A percentile compares a stretch with the other conserved stretches of the same genome.
Conservation (phyloP, 1,140 invertebrate genomes). For the Pseudoatta argentina region DNA sequence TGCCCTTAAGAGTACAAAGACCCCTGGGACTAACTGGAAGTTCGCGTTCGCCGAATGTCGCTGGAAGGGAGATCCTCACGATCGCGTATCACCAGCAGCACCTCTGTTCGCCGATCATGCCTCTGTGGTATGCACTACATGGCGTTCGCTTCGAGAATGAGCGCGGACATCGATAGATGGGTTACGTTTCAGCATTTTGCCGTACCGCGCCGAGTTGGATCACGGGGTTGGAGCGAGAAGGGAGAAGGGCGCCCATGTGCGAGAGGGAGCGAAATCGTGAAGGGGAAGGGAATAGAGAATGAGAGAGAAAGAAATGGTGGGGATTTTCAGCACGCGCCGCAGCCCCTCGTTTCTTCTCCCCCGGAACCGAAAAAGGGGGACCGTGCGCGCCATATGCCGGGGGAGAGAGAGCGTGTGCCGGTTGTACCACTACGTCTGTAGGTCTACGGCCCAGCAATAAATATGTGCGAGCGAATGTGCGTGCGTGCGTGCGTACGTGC, state of each 20-base stretch:
- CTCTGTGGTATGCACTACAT: slow-evolving; percentile 83
- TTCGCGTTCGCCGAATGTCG: slow-evolving; percentile 19
- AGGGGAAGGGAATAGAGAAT: slow-evolving; percentile 40
- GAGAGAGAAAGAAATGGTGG: slow-evolving; percentile 73
- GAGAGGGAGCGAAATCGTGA: slow-evolving; percentile 41
- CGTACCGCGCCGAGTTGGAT: slow-evolving; percentile 52
- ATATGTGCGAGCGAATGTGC: slow-evolving; percentile 32
- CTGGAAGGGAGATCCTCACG: slow-evolving; percentile 25
- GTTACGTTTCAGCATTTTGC: slow-evolving; percentile 82
- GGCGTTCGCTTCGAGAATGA: slow-evolving; percentile 85
- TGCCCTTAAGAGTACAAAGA: slow-evolving; percentile 9
- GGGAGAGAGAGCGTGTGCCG: slow-evolving; percentile 77
- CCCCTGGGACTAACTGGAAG: background rate
- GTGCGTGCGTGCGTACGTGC: slow-evolving; percentile 20
- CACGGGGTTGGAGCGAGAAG: slow-evolving; percentile 47
- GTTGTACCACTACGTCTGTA: slow-evolving; percentile 68
- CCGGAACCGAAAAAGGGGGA: slow-evolving; percentile 79
- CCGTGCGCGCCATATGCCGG: slow-evolving; percentile 81
- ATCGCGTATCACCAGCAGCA: slow-evolving; percentile 37
- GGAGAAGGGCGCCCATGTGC: slow-evolving; percentile 51
- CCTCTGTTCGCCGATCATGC: slow-evolving; percentile 61
- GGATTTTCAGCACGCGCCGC: slow-evolving; percentile 85
- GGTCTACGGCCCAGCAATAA: slow-evolving; percentile 59
- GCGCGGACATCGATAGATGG: slow-evolving; percentile 83
- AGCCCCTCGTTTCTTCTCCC: slow-evolving; percentile 80